A percentile compares a stretch with the other conserved stretches of the same genome.
Evolutionary conservation across 2,113 vertebrate genomes (phyloP).

Genomic region (Oostethus manadensis): DNA sequence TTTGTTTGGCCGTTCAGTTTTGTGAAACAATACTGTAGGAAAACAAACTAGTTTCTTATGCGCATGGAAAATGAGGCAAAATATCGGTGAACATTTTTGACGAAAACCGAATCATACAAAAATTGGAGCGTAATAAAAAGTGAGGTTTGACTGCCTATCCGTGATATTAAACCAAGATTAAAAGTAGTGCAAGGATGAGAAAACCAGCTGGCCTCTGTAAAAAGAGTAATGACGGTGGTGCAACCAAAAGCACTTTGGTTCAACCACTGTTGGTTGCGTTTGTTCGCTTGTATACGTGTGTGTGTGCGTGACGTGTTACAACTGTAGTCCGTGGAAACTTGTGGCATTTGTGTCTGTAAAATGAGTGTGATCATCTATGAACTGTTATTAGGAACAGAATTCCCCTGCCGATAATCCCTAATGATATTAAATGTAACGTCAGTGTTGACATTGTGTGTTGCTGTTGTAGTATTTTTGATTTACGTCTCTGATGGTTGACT

Average conservation of each 20-base stretch:
- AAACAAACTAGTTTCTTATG: no score
- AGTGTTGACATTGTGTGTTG: conserved; percentile 2
- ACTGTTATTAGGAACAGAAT: neutral
- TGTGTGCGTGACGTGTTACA: neutral
- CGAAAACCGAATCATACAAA: no score
- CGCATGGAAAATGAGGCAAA: neutral
- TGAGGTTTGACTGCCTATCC: no score
- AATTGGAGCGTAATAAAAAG: no score
- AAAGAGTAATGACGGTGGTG: conserved; percentile 29
- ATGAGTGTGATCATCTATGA: conserved; percentile 2
- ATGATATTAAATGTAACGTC: conserved; percentile 5
- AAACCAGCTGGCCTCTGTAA: conserved; percentile 26
- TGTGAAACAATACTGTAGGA: no score
- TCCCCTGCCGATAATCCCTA: neutral
- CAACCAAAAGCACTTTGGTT: conserved; percentile 14
- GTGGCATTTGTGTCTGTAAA: neutral
- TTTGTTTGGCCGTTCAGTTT: no score
- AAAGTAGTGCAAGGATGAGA: neutral
- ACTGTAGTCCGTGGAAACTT: neutral
- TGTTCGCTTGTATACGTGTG: neutral
- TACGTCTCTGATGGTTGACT: conserved; percentile 26
- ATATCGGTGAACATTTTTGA: no score
- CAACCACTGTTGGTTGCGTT: conserved; percentile 9
- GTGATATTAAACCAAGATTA: neutral
- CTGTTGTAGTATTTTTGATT: conserved; percentile 14